Evolutionary conservation across 1,140 invertebrate species (phyloP).

Genomic region (Apis mellifera): Amel_HAv3.1 CM009941.2:5475501-5476000

Average conservation of each 20-base stretch:
- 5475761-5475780: background rate
- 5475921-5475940: too few relatives aligned
- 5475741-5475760: background rate
- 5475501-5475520: background rate
- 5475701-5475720: too few relatives aligned
- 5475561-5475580: too few relatives aligned
- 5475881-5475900: background rate
- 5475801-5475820: background rate
- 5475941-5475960: background rate
- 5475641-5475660: too few relatives aligned
- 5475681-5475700: too few relatives aligned
- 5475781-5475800: background rate
- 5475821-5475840: background rate
- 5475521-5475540: background rate
- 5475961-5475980: background rate
- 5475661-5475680: too few relatives aligned
- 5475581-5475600: too few relatives aligned
- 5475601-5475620: too few relatives aligned
- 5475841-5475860: background rate
- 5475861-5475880: background rate
- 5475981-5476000: conserved; percentile 15
- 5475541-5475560: background rate
- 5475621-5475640: too few relatives aligned
- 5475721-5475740: background rate
- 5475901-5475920: background rate